These are phyloP conservation scores for Bolinopsis microptera DNA, from an alignment of 37 sponge, comb jelly and placozoan species.

Conservation along the genomic window DNA sequence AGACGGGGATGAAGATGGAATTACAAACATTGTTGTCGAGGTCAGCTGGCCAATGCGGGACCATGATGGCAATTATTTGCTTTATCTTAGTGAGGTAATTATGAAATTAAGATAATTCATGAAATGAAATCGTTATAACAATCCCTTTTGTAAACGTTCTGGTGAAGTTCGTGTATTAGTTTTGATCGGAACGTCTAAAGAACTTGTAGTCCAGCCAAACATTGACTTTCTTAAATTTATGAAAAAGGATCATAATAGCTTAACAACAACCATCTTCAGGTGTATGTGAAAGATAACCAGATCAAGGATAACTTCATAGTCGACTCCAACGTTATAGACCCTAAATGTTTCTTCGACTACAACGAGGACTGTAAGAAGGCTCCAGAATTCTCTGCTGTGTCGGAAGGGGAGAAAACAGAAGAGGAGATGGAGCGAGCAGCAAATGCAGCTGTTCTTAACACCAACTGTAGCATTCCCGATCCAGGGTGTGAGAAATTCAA, in stretches of 20 bases:
- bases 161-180: neutral
- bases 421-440: neutral
- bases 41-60: conserved; percentile 37
- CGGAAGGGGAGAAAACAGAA: neutral
- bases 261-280: neutral
- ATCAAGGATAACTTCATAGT: conserved; percentile 38
- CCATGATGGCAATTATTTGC: conserved; percentile 24
- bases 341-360: conserved; percentile 52
- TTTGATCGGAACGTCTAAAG: no score
- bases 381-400: neutral
- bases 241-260: no score
- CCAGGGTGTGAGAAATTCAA: conserved; percentile 41
- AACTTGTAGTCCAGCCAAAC: no score
- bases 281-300: conserved; percentile 61
- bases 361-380: neutral
- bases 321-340: conserved; percentile 2
- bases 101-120: neutral
- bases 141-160: neutral
- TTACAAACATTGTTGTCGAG: conserved; percentile 45
- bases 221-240: no score
- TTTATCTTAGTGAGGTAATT: conserved; percentile 63
- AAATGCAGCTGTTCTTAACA: neutral
- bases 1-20: conserved; percentile 2
- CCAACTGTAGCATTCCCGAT: conserved; percentile 40
- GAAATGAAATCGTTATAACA: neutral